Base-by-base conservation (phyloP, 2,797 vertebrate genomes). In the Acipenser oxyrinchus region DNA sequence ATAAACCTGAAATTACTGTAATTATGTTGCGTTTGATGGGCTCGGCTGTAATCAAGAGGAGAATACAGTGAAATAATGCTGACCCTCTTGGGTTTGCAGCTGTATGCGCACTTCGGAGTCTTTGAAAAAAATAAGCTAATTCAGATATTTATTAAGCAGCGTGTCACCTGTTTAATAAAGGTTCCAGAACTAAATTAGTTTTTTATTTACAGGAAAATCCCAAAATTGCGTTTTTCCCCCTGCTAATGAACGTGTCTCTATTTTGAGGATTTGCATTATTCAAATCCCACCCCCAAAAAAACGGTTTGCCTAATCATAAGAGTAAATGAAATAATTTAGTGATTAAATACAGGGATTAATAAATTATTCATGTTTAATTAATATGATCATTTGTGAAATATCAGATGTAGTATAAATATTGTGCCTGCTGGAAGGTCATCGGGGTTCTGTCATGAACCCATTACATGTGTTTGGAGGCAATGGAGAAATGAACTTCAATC, bases 1-100 rank as follows among this genome's bases (percentile, higher is more conserved):
- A 97, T 98, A 99, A 98, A 96, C 94, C 93, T 92, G 91, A 97
- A 98, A 99, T 99, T 90, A 97, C 95, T 96, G 94, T 98, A 99
- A 99, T 99, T 99, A 98, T 95, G 93, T 88, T 93, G 92, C 95
- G 93, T 97, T 97, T 98, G 96, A 99, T 97, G 96, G 95, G 93
- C 94, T 95, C 93, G 91, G 93, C 94, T 94, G 95, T 97, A 99
- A 98, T 99, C 96, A 99, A 95, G 94, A 92, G 93, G 93, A 97
- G 96, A 99, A 97, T 96, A 92, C 93, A 94, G 88, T 90, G 93
- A 94, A 98, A 99, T 97, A 95, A 96, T 93, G 91, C 92, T 96
- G 95, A 99, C 94, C 96, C 95, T 98, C 93, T 96, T 93, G 91
- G 92, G 85, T 91, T 90, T 94, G 94, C 95, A 99, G 96, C 96